phyloP scores from a whole-genome alignment of 2,797 vertebrate species.

The Alectoris magna region DNA sequence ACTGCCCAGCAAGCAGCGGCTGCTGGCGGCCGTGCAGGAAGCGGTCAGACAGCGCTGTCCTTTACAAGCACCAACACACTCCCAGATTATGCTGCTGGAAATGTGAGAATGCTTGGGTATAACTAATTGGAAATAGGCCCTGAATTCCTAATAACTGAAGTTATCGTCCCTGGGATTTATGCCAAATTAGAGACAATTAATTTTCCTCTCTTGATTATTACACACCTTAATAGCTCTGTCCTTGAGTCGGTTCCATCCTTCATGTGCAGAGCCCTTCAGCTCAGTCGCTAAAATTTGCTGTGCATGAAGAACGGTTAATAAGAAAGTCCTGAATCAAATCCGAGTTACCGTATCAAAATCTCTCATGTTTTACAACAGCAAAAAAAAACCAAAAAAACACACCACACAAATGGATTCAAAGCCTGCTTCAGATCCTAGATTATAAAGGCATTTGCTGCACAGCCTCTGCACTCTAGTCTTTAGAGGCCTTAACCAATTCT shows the following conservation, averaged over 20 bases:
- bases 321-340: constrained; percentile 65
- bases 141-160: constrained; percentile 76
- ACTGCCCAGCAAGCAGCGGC: background rate
- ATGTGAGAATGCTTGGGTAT: background rate
- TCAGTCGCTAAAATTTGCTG: constrained; percentile 69
- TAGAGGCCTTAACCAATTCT: constrained; percentile 69
- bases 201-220: constrained; percentile 78
- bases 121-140: constrained; percentile 68
- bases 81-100: background rate
- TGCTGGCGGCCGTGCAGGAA: background rate
- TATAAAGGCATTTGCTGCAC: constrained; percentile 54
- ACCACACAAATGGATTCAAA: constrained; percentile 53
- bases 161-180: constrained; percentile 75
- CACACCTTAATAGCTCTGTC: constrained; percentile 76
- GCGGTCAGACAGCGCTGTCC: constrained; percentile 32
- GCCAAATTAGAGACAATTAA: constrained; percentile 84
- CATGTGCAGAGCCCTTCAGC: constrained; percentile 57
- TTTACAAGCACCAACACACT: background rate
- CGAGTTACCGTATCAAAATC: constrained; percentile 42
- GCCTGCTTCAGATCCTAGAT: constrained; percentile 62
- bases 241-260: constrained; percentile 77
- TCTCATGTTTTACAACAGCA: constrained; percentile 61
- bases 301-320: constrained; percentile 67
- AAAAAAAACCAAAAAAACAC: constrained; percentile 1
- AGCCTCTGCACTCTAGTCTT: constrained; percentile 63